phyloP scores from a whole-genome alignment of 2,888 invertebrate species.

The Cephus nigrinus region DNA sequence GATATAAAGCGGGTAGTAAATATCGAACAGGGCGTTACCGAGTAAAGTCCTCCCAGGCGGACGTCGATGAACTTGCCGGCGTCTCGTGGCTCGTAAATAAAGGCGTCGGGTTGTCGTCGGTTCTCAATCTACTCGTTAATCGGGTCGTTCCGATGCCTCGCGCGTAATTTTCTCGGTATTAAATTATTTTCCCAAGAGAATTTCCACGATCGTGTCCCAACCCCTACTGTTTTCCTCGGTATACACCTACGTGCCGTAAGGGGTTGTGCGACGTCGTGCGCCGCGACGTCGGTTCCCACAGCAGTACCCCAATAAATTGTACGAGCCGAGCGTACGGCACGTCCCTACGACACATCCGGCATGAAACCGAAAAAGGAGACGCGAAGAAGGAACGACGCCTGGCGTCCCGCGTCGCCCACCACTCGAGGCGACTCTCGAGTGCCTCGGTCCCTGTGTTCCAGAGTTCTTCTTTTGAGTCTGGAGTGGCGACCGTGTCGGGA shows the following conservation, averaged over 20 bases:
- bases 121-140: not conserved
- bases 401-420: not conserved
- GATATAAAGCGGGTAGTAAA: not conserved
- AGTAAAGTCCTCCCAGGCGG: not conserved
- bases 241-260: not conserved
- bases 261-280: not conserved
- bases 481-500: not conserved
- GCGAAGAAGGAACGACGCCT: conserved; percentile 15
- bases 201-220: not conserved
- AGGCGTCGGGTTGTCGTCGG: not conserved
- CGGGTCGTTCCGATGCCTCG: not conserved
- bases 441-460: not conserved
- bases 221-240: not conserved
- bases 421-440: not conserved
- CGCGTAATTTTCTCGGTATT: not conserved
- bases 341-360: conserved; percentile 42
- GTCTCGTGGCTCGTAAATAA: not conserved
- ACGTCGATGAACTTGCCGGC: not conserved
- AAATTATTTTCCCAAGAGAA: conserved; percentile 2
- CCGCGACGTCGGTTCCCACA: not conserved
- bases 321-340: conserved; percentile 32
- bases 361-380: conserved; percentile 38
- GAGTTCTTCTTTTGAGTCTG: conserved; percentile 5
- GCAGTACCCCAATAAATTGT: conserved; percentile 37
- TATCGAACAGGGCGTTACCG: not conserved